Percentiles rank a stretch among this genome's conserved stretches.
Conservation (phyloP, 2,888 invertebrate genomes). For the Agonopterix arenella region DNA sequence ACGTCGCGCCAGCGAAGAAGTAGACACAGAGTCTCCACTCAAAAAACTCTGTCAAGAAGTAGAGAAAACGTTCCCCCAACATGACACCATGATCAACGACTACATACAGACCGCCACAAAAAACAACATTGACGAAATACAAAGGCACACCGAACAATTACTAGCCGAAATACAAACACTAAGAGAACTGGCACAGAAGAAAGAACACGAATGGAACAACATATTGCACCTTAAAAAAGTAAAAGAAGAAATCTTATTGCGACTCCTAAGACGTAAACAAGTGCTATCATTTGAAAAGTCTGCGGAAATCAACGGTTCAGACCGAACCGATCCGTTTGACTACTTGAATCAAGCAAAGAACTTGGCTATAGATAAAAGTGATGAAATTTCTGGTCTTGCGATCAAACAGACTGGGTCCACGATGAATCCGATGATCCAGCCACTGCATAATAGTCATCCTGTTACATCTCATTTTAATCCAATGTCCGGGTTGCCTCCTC, state of each 20-base stretch:
- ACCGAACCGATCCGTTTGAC: constrained; percentile 57
- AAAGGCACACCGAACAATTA: constrained; percentile 80
- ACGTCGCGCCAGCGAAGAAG: constrained; percentile 55
- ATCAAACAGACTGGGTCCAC: constrained; percentile 54
- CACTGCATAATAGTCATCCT: constrained; percentile 42
- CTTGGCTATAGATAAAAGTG: constrained; percentile 65
- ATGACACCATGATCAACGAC: constrained; percentile 79
- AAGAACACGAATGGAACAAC: constrained; percentile 92
- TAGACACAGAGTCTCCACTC: constrained; percentile 63
- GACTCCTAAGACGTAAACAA: constrained; percentile 83
- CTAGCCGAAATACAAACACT: constrained; percentile 82
- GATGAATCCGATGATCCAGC: constrained; percentile 50
- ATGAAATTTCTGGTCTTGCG: constrained; percentile 63
- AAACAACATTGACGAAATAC: constrained; percentile 77
- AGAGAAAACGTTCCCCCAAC: constrained; percentile 69
- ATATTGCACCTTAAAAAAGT: constrained; percentile 88
- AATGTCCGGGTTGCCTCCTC: constrained; percentile 60
- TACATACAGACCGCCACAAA: constrained; percentile 80
- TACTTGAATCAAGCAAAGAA: constrained; percentile 62
- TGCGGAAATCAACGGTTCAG: constrained; percentile 53
- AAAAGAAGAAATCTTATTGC: constrained; percentile 87
- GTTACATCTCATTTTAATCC: constrained; percentile 58
- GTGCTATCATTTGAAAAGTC: constrained; percentile 72
- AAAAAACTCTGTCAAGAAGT: constrained; percentile 71
- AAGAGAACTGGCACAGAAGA: constrained; percentile 84